Base-by-base conservation (phyloP, 2,797 vertebrate species). In the Ctenochaetus hawaiiensis region DNA sequence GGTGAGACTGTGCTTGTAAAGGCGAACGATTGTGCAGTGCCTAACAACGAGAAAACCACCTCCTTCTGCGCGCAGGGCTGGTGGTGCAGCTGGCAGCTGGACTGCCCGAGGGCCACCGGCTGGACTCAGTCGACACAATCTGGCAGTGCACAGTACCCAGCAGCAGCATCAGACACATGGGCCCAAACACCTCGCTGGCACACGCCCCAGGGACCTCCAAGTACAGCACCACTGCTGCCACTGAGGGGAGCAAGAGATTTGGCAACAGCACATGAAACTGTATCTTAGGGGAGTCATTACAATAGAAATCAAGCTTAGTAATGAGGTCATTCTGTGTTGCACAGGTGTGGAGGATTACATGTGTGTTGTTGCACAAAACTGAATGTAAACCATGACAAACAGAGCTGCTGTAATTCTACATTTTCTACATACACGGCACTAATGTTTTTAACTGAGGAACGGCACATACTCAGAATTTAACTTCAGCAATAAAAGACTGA, bases 141-240 rank as follows among this genome's bases (percentile, higher is more conserved):
- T 99, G 98, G 88, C 98, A 99, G 94, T 99, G 98, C 73, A 99
- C 97, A 0, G 97, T 99, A 6, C 98, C 98, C 95, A 99, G 94
- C 77, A 99, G 95, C 72, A 99, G 91, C 98, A 99, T 97, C 67
- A 99, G 96, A 94, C 96, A 99, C 96, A 98, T 89, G 5, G 98
- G 97, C 69, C 96, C 97, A 49, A 97, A 90, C 51, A 97, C 94
- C 82, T 99, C 98, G 17, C 96, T 98, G 37, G 95, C 92, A 65
- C 91, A 97, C 64, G 96, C 97, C 68, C 93, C 92, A 2, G 98
- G 97, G 85, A 97, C 93, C 91, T 96, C 90, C 70, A 95, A 85
- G 82, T 97, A 98, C 74, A 99, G 78, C 78, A 95, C 86, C 44
- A 96, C 93, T 0, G 97, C 96, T 17, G 95, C 75, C 54, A 98